Conservation (phyloP, 2,113 vertebrate genomes). For the Eulemur rufifrons region DNA sequence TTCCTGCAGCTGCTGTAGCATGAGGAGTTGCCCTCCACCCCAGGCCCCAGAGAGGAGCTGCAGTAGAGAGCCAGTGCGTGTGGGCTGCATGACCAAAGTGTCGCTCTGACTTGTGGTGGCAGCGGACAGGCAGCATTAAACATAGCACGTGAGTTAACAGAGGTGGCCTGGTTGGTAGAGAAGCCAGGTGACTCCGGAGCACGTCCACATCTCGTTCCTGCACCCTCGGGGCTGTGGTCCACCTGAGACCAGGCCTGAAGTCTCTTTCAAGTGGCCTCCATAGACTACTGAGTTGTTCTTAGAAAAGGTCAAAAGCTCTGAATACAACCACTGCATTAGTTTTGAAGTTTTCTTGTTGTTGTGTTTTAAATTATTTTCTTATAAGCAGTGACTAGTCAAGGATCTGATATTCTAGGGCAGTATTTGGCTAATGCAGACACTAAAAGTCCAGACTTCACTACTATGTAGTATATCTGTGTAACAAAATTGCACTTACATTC, state of each 20-base stretch:
- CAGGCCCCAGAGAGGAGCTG: constrained; percentile 13
- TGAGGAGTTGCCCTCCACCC: neutral
- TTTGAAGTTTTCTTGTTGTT: neutral
- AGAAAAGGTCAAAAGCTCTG: neutral
- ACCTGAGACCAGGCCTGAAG: neutral
- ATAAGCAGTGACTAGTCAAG: neutral
- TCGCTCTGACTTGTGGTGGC: neutral
- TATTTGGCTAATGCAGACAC: too few species aligned
- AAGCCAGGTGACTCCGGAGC: neutral
- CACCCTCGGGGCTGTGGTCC: neutral
- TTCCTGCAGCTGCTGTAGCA: constrained; percentile 73
- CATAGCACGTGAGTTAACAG: neutral
- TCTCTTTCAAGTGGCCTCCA: neutral
- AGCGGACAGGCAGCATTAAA: neutral
- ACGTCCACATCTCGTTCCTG: neutral
- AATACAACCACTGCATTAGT: neutral
- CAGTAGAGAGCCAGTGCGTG: constrained; percentile 17
- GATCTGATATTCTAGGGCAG: neutral
- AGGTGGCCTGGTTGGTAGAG: neutral
- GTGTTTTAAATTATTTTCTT: neutral
- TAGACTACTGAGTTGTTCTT: neutral
- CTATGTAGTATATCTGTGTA: too few species aligned
- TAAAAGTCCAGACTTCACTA: too few species aligned
- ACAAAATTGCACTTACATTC: too few species aligned
- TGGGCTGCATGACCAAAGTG: neutral